A percentile compares a stretch with the other conserved stretches of the same genome.
Evolutionary conservation across 2,113 vertebrate genomes (phyloP).

Genomic region (Equus quagga): DNA sequence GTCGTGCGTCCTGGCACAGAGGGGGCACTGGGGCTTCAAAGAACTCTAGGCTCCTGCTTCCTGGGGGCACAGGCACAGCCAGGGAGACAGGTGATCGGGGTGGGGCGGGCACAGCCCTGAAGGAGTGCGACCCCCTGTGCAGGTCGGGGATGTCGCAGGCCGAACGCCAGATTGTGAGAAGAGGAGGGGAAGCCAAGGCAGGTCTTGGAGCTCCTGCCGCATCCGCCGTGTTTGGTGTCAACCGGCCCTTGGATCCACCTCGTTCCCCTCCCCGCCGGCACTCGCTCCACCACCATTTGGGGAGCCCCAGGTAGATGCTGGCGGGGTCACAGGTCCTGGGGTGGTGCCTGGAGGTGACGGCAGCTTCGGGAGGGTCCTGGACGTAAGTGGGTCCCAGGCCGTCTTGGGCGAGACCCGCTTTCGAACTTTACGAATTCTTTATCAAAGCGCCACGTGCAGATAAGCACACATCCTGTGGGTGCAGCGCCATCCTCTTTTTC

Average conservation of each 20-base stretch:
- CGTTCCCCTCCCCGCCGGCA: rapidly evolving
- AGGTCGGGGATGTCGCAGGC: background rate
- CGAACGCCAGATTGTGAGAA: rapidly evolving
- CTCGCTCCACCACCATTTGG: rapidly evolving
- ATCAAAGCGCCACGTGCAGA: rapidly evolving
- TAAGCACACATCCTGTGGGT: rapidly evolving
- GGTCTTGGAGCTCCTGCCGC: background rate
- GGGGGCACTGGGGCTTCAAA: background rate
- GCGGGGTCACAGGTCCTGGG: background rate
- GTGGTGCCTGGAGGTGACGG: too few species aligned
- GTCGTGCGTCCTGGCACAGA: background rate
- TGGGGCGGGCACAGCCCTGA: background rate
- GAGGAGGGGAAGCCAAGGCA: rapidly evolving
- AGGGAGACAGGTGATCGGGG: background rate
- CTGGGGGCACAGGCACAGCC: background rate
- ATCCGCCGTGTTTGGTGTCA: background rate
- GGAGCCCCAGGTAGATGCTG: background rate
- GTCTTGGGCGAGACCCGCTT: background rate
- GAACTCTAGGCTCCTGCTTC: background rate
- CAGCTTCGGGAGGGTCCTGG: background rate
- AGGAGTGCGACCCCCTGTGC: background rate
- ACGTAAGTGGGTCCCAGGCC: rapidly evolving
- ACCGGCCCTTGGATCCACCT: background rate
- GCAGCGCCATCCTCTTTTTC: background rate
- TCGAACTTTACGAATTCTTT: too few species aligned